Evolutionary conservation across 1,140 invertebrate species (phyloP).

Genomic region (Leptinotarsa defecta): DNA sequence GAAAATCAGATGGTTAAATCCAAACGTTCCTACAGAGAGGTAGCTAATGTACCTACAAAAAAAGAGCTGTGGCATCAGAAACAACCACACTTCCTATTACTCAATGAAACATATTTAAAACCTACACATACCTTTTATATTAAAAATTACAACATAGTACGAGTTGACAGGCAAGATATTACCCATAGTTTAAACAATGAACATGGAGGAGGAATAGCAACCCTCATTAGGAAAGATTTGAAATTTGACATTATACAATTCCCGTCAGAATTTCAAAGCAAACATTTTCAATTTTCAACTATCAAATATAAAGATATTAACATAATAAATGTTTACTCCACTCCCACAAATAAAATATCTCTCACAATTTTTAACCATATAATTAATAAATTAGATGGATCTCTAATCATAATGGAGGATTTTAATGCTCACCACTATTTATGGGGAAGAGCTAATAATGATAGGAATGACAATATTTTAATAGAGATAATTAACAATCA

Average conservation of each 20-base stretch:
- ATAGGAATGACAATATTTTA: slow-evolving; percentile 9
- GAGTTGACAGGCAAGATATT: background rate
- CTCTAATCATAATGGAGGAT: slow-evolving; percentile 7
- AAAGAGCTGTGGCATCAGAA: background rate
- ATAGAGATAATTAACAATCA: slow-evolving; percentile 6
- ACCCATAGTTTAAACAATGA: background rate
- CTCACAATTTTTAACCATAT: background rate
- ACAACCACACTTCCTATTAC: background rate
- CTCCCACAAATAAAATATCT: background rate
- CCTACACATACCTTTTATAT: background rate
- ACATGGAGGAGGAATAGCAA: background rate
- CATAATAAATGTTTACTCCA: background rate
- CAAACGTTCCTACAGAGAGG: background rate
- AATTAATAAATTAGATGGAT: background rate
- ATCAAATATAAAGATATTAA: background rate
- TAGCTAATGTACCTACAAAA: background rate
- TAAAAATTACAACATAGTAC: slow-evolving; percentile 5
- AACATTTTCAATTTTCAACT: background rate
- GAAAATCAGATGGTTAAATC: background rate
- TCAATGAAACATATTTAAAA: slow-evolving; percentile 9
- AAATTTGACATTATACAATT: slow-evolving; percentile 6
- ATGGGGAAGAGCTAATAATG: background rate
- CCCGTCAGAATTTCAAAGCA: background rate
- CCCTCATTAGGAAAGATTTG: background rate
- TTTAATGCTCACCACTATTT: slow-evolving; percentile 2